Conservation (phyloP, 2,797 vertebrate species). For the Gallinago stenura region DNA sequence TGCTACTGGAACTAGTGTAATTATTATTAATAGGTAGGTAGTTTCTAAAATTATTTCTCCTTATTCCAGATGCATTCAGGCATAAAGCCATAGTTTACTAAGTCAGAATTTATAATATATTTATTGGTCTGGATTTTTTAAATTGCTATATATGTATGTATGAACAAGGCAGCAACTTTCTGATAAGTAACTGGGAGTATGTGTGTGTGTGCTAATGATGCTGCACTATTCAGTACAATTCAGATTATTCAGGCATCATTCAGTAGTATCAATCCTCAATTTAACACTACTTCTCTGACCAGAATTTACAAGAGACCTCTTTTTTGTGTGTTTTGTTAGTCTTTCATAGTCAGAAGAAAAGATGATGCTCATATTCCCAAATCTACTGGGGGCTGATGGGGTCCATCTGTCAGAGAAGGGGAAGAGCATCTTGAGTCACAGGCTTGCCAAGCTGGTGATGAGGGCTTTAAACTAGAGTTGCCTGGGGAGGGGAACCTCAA, state of each 20-base stretch:
- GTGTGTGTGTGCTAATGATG: neutral
- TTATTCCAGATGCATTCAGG: slow-evolving; percentile 38
- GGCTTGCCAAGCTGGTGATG: neutral
- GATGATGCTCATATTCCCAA: neutral
- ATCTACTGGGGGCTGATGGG: neutral
- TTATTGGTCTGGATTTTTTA: neutral
- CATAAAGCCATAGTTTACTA: slow-evolving; percentile 38
- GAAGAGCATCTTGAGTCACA: neutral
- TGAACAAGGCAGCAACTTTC: neutral
- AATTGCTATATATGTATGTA: neutral
- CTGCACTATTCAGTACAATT: neutral
- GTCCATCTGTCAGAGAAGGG: neutral
- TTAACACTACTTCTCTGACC: neutral
- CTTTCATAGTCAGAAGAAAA: neutral
- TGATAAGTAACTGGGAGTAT: neutral
- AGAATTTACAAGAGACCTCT: neutral
- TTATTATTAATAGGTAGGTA: slow-evolving; percentile 64
- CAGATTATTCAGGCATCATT: neutral
- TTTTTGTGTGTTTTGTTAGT: neutral
- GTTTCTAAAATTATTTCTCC: slow-evolving; percentile 65
- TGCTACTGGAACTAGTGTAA: slow-evolving; percentile 39
- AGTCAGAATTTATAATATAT: neutral
- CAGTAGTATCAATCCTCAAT: neutral
- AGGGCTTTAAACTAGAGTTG: neutral
- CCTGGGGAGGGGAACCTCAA: neutral